phyloP scores from a whole-genome alignment of 2,888 invertebrate species.

The Iselma pallidipennis region DNA sequence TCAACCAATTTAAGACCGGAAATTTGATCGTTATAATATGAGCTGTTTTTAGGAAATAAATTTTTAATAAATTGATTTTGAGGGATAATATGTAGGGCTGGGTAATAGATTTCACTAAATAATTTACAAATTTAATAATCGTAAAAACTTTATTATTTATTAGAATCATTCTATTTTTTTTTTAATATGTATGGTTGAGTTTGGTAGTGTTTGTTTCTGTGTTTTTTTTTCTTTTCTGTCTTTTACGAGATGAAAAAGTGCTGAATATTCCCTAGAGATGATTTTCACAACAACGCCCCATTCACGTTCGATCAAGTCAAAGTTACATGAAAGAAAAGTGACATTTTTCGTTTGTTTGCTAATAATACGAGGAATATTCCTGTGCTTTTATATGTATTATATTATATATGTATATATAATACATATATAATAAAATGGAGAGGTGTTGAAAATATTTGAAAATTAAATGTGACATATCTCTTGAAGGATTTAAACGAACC shows the following conservation, averaged over 20 bases:
- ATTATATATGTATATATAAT: too few relatives aligned
- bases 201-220: too few relatives aligned
- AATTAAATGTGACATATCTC: not conserved
- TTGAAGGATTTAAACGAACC: not conserved
- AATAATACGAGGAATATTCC: not conserved
- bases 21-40: not conserved
- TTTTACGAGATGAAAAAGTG: not conserved
- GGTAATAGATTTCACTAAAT: too few relatives aligned
- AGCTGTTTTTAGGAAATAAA: not conserved
- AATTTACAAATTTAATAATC: too few relatives aligned
- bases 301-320: not conserved
- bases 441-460: not conserved
- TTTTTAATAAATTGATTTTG: too few relatives aligned
- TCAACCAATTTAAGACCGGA: not conserved
- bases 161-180: too few relatives aligned
- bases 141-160: too few relatives aligned
- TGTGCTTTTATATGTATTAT: too few relatives aligned
- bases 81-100: too few relatives aligned
- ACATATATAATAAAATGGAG: too few relatives aligned
- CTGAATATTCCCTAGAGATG: not conserved
- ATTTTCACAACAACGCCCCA: not conserved
- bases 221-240: not conserved
- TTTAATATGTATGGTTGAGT: too few relatives aligned
- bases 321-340: too few relatives aligned
- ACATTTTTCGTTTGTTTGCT: not conserved